Conservation (phyloP, 2,113 vertebrate species). For the Chrysochloris asiatica region DNA sequence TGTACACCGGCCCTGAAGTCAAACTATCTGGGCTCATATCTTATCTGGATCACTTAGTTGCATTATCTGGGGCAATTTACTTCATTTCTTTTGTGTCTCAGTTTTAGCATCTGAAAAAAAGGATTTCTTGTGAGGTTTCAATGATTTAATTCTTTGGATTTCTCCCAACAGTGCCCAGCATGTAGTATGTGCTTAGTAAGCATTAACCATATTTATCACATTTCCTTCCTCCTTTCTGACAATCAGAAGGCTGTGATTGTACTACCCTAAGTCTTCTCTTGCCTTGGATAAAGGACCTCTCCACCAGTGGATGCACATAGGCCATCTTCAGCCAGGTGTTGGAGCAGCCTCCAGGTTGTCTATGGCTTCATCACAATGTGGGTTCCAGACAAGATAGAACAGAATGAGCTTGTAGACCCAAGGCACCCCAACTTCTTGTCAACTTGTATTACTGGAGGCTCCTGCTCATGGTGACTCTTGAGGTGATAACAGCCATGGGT, state of each 20-base stretch:
- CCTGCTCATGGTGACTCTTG: neutral
- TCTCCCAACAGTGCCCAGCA: neutral
- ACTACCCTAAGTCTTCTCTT: neutral
- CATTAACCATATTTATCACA: neutral
- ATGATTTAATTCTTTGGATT: neutral
- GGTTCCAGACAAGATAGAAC: neutral
- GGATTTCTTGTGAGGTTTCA: too few species aligned
- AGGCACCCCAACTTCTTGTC: neutral
- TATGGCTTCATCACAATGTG: neutral
- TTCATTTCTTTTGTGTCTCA: neutral
- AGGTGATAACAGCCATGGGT: neutral
- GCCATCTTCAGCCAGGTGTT: neutral
- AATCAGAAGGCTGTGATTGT: neutral
- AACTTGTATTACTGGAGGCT: neutral
- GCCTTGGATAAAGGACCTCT: neutral
- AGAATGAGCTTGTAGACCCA: neutral
- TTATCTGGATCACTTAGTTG: neutral
- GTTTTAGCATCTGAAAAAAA: neutral
- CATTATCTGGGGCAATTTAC: neutral
- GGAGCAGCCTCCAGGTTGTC: too few species aligned
- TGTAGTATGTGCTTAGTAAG: neutral
- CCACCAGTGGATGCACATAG: neutral
- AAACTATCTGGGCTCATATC: neutral
- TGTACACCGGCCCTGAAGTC: neutral
- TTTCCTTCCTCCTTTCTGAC: slow-evolving; percentile 14